Base-by-base conservation (phyloP, 1,140 invertebrate genomes). In the Calliopsis andreniformis region DNA sequence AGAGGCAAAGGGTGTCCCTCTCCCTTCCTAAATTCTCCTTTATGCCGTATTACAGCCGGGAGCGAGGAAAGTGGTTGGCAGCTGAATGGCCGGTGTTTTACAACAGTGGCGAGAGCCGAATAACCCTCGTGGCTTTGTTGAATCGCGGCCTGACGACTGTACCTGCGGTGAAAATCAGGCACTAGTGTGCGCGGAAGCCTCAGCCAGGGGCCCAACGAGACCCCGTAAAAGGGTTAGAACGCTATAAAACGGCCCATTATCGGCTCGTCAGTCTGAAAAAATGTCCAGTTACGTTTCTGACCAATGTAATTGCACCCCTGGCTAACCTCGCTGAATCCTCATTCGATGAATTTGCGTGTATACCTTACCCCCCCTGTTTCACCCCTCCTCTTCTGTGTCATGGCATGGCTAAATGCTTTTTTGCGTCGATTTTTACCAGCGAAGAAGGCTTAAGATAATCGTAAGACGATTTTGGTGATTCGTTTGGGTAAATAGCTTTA, bases 61-160 rank as follows among this genome's bases (percentile, higher is more conserved):
- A 53, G 51, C 35, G 79, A 82, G 80, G 85, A 87, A 86, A 89
- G 82, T 86, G 86, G 78, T 87, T 76, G 82, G 61, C 79, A 78
- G 76, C 73, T 87, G 83, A 89, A 87, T 89, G 83, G 85, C 69
- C 85, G 70, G 76, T 90, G 84, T 89, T 90, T 90, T 87, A 89
- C 87, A 89, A 89, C 87, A 90, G 78, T 87, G 76, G 80, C 82
- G 69, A 85, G 66, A 79, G 47, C 42, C 78, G 72, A 85, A 87
- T 76, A 80, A 76, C 80, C 79, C 80, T 86, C 75, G 81, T 75
- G 77, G 79, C 85, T 82, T 75, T 76, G 80, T 83, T 86, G 73
- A 68, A 78, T 67, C 55, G 69, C 49, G 72, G 76, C 68, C 39
- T 49, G 25, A 42, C 55, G 56, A 75, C 68, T 69, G 75, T 79